Conservation (phyloP, 2,113 vertebrate genomes). For the Diglossa brunneiventris region DNA sequence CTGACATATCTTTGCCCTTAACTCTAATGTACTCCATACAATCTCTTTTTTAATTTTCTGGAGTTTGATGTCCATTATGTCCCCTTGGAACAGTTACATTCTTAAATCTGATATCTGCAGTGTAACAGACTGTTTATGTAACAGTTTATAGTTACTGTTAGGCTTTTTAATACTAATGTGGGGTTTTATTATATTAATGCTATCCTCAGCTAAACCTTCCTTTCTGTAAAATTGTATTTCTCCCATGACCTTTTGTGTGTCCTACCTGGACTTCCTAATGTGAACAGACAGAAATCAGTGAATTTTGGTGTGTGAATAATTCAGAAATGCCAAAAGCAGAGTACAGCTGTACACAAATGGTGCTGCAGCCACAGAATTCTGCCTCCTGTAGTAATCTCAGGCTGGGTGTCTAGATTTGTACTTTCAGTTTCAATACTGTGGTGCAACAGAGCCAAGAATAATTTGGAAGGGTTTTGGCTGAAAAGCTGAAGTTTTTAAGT, state of each 20-base stretch:
- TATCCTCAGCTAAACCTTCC: background rate
- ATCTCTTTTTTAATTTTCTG: background rate
- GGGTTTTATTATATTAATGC: background rate
- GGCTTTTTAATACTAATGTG: background rate
- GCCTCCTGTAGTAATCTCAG: background rate
- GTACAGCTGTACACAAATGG: background rate
- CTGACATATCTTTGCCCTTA: background rate
- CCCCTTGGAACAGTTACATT: background rate
- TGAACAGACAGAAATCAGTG: background rate
- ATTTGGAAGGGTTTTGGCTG: background rate
- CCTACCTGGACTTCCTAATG: background rate
- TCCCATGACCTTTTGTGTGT: background rate
- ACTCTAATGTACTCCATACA: background rate
- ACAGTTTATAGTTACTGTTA: background rate
- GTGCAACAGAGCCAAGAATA: background rate
- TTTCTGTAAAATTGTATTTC: background rate
- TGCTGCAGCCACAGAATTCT: background rate
- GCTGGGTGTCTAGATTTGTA: background rate
- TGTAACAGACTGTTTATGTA: background rate
- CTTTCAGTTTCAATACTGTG: background rate
- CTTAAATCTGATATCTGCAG: background rate
- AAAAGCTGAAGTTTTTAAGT: background rate
- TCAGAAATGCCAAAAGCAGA: background rate
- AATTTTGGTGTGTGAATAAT: background rate
- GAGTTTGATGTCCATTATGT: background rate